These are phyloP conservation scores for Dugesia japonica DNA, from an alignment of 2,888 invertebrate species.

Conservation along the genomic window DNA sequence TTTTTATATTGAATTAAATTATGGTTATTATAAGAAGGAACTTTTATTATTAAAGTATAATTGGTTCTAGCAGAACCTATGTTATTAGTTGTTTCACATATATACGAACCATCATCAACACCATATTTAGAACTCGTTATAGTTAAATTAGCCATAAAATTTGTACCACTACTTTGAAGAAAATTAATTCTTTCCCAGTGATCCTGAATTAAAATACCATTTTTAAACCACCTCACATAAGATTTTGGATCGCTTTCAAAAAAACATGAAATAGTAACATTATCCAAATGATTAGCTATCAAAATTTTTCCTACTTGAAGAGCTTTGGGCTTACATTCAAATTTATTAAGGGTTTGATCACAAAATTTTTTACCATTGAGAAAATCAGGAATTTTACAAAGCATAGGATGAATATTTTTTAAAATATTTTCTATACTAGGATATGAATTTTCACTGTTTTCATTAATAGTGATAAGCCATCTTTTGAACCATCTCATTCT, in stretches of 20 bases:
- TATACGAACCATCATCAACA: not conserved
- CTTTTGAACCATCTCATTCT: not conserved
- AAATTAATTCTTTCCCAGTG: not conserved
- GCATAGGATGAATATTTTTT: not conserved
- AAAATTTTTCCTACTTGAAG: not conserved
- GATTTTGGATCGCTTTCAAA: constrained; percentile 13
- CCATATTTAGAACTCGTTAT: not conserved
- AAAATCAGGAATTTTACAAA: not conserved
- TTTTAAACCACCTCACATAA: not conserved
- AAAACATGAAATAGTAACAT: not conserved
- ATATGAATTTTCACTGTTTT: not conserved
- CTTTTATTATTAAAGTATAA: not conserved
- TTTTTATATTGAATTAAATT: not conserved
- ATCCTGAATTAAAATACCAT: not conserved
- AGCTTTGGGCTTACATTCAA: not conserved
- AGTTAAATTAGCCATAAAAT: not conserved
- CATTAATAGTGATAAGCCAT: not conserved
- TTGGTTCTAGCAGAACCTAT: not conserved
- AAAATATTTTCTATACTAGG: not conserved
- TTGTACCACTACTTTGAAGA: not conserved
- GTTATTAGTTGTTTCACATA: constrained; percentile 7
- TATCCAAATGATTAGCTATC: not conserved
- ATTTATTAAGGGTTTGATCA: not conserved
- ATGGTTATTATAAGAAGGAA: not conserved
- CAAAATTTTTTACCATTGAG: not conserved